Evolutionary conservation across 2,797 vertebrate genomes (phyloP), one percentile per base, ranked within the genome.

Genomic region (Arvicola amphibius): DNA sequence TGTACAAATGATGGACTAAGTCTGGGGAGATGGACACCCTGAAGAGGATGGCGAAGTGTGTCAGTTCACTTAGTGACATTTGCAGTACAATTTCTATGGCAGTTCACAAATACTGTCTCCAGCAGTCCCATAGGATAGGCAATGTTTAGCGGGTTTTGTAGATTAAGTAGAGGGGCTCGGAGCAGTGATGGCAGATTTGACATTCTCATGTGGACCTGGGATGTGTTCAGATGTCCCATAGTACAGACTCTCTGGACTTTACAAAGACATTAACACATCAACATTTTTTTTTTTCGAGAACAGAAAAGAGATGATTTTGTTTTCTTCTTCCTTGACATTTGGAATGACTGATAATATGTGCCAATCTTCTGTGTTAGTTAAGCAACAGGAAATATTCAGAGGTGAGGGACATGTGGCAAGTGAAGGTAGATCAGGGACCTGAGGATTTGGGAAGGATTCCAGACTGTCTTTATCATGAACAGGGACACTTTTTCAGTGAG

Each of bases 301-400:
- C 25, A 92, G 37, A 92, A 46, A 25, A 94, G 88, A 85, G 93
- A 67, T 97, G 90, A 77, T 73, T 65, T n/a, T 14, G 71, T 97
- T 43, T 23, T 56, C 51, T 95, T 59, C 23, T 90, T 34, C 71
- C 53, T 59, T 71, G 61, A 71, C 12, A 12, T 92, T 46, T 90
- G 53, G 65, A 69, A 77, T 80, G 76, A 43, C n/a, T 65, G n/a
- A 74, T 23, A 73, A 14, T 77, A 59, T 37, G n/a, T 34, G 61
- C 7, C 95, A 21, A 90, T 97, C 94, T n/a, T 79, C 92, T 74
- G 23, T 80, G 73, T 95, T 96, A 96, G 94, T 97, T 0, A 74
- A 94, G 78, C 40, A 59, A n/a, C 25, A 71, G n/a, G 34, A 97
- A 67, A 59, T 93, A 59, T 56, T 61, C 1, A 4, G 77, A 90